phyloP scores from a whole-genome alignment of 2,888 invertebrate genomes.

The Eudasyphora cyanicolor region DNA sequence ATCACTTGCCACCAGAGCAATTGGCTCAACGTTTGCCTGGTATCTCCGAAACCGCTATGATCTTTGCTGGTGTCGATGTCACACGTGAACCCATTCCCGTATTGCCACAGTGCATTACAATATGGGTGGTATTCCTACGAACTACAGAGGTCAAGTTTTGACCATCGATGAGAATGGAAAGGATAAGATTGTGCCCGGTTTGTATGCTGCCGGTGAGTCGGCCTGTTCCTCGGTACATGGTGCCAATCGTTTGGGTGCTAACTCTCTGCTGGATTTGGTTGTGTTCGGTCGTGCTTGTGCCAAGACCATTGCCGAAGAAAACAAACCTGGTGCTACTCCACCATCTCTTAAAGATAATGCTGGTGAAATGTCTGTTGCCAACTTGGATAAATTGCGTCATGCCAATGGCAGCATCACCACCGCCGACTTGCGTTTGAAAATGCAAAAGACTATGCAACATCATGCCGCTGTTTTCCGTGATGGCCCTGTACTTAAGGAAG shows the following conservation, averaged over 20 bases:
- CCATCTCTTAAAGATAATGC: constrained; percentile 78
- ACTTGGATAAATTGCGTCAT: constrained; percentile 91
- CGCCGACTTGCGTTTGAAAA: constrained; percentile 89
- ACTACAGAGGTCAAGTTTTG: constrained; percentile 94
- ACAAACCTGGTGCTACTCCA: constrained; percentile 89
- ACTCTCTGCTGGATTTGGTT: constrained; percentile 97
- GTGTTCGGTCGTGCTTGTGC: constrained; percentile 99
- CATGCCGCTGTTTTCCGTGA: constrained; percentile 98
- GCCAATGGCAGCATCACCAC: constrained; percentile 89
- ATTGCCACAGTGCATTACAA: constrained; percentile 99
- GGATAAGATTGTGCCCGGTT: constrained; percentile 86
- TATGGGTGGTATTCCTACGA: constrained; percentile 99
- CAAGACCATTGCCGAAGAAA: constrained; percentile 89
- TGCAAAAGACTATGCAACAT: constrained; percentile 98
- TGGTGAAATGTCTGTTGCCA: constrained; percentile 94
- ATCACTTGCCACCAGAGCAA: constrained; percentile 96
- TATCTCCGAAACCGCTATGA: constrained; percentile 98
- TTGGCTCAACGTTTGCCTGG: constrained; percentile 91
- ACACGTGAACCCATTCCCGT: constrained; percentile 99
- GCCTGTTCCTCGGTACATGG: constrained; percentile 98
- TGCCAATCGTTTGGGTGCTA: constrained; percentile 99
- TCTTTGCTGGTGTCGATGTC: constrained; percentile 99
- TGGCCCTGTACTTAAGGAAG: constrained; percentile 91
- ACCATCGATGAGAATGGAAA: constrained; percentile 69
- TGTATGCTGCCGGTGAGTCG: constrained; percentile 96